Evolutionary conservation across 2,113 vertebrate genomes (phyloP).

Genomic region (Puffinus mauretanicus): DNA sequence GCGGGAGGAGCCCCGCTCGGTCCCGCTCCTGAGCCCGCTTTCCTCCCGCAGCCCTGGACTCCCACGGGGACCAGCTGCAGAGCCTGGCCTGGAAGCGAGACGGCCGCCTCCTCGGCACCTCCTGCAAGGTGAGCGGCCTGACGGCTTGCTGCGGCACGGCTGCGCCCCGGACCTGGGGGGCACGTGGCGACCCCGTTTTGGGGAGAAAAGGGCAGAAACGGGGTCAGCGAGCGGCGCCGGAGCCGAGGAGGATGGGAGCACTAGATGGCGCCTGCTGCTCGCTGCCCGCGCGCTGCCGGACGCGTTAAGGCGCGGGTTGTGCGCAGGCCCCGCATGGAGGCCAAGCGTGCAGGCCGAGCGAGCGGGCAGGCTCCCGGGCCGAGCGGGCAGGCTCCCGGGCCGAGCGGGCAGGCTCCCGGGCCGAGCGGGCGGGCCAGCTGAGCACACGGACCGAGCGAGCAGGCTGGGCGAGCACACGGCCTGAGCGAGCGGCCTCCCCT

Average conservation of each 20-base stretch:
- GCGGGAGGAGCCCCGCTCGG: not conserved
- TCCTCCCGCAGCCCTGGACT: constrained; percentile 77
- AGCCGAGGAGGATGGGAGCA: not conserved
- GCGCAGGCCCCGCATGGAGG: no score
- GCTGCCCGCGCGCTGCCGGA: not conserved
- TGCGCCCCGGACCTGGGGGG: not conserved
- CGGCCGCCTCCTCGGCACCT: constrained; percentile 83
- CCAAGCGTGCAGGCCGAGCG: no score
- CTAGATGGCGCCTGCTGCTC: constrained; percentile 52
- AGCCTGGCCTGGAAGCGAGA: constrained; percentile 87
- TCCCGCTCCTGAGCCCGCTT: not conserved
- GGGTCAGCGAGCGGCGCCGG: not conserved
- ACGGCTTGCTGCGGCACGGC: no score
- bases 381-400: no score
- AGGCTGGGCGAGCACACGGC: not conserved
- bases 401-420: no score
- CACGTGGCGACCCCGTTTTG: rapidly evolving
- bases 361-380: no score
- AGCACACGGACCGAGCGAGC: not conserved
- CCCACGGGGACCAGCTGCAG: constrained; percentile 86
- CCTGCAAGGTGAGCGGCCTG: constrained; percentile 82
- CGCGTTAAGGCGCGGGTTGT: not conserved
- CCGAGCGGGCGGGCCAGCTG: not conserved
- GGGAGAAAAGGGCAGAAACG: not conserved
- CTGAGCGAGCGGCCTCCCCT: not conserved